These are phyloP conservation scores for Hyperoplus immaculatus DNA, from an alignment of 2,797 vertebrate species.

Conservation along the genomic window DNA sequence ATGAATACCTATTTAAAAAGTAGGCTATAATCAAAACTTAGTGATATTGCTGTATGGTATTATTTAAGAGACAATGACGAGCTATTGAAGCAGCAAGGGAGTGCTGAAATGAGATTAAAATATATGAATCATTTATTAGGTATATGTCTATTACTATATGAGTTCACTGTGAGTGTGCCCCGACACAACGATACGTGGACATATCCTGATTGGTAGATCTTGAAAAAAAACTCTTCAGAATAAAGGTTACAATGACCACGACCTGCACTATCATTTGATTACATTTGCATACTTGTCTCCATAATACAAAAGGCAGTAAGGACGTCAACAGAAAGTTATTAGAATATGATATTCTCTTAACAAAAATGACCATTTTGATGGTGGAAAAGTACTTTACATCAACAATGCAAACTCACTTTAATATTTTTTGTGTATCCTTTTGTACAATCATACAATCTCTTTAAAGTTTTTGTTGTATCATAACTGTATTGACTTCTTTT, in stretches of 20 bases:
- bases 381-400: no score
- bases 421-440: no score
- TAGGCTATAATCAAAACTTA: background rate
- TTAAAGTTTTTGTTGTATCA: no score
- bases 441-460: no score
- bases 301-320: background rate
- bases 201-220: conserved; percentile 5
- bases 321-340: background rate
- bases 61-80: background rate
- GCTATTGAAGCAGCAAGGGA: background rate
- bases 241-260: background rate
- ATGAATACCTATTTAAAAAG: conserved; percentile 3
- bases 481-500: no score
- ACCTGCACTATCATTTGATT: background rate
- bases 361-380: no score
- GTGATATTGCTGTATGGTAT: background rate
- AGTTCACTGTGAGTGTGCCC: background rate
- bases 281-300: background rate
- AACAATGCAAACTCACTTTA: no score
- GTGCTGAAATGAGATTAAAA: conserved; percentile 25
- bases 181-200: conserved; percentile 9
- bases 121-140: conserved; percentile 31
- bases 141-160: conserved; percentile 1
- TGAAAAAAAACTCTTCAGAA: background rate
- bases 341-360: background rate